These are phyloP conservation scores for Agelas oroides DNA, from an alignment of 37 sponge, comb jelly and placozoan genomes.

Conservation along the genomic window DNA sequence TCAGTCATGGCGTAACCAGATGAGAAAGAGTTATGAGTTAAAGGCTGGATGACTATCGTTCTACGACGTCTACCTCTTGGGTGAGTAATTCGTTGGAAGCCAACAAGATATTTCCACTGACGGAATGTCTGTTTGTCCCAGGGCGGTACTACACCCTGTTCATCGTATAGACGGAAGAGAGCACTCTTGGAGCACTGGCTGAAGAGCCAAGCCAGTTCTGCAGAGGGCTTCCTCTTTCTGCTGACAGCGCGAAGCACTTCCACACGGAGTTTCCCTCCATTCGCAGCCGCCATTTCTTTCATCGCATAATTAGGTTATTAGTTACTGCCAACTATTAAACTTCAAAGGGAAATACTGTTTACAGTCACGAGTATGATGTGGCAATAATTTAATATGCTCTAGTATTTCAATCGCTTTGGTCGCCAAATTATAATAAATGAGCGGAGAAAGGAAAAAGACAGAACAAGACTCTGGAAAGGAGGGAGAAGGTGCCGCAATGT, in stretches of 20 bases:
- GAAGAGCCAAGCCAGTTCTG: neutral
- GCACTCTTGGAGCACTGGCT: neutral
- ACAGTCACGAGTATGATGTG: no score
- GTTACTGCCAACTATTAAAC: no score
- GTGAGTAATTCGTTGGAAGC: conserved; percentile 51
- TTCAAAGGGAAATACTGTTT: no score
- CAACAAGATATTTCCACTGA: conserved; percentile 56
- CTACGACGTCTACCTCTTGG: conserved; percentile 37
- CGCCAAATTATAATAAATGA: no score
- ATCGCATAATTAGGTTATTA: no score
- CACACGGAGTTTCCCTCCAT: no score
- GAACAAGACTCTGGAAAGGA: no score
- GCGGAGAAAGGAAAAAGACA: no score
- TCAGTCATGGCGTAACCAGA: conserved; percentile 4
- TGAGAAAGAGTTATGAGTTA: conserved; percentile 1
- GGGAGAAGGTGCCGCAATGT: no score
- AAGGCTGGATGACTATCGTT: conserved; percentile 70
- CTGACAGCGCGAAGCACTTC: neutral
- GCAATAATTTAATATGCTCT: no score
- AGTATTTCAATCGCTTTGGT: no score
- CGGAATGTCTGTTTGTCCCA: conserved; percentile 62
- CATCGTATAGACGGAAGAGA: neutral
- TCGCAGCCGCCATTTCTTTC: no score
- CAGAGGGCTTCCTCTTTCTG: conserved; percentile 4
- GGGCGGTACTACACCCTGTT: neutral